phyloP scores from a whole-genome alignment of 2,797 vertebrate species.

The Amazonetta brasiliensis region DNA sequence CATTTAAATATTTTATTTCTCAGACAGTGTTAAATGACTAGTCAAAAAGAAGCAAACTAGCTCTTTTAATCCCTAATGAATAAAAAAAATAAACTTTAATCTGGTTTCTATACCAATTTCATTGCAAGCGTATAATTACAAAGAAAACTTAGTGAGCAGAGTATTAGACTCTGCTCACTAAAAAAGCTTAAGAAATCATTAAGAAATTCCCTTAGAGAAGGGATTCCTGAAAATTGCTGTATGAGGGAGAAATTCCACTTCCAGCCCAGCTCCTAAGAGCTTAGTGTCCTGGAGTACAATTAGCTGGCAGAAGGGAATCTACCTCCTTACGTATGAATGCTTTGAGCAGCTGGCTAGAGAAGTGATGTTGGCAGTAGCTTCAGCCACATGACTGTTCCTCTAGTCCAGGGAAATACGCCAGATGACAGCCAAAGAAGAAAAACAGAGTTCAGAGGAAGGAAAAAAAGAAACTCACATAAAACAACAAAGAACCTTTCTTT shows the following conservation, averaged over 20 bases:
- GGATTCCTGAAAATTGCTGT: constrained; percentile 17
- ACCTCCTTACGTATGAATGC: background rate
- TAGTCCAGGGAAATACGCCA: constrained; percentile 40
- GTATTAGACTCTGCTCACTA: background rate
- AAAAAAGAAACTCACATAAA: constrained; percentile 21
- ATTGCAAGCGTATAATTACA: background rate
- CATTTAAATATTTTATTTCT: background rate
- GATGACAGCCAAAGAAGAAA: constrained; percentile 40
- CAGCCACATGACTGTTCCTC: constrained; percentile 40
- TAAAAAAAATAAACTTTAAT: background rate
- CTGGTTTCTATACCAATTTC: background rate
- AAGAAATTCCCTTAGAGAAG: background rate
- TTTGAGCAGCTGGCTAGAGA: constrained; percentile 24
- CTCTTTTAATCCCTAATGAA: background rate
- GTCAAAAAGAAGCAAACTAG: background rate
- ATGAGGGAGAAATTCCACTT: background rate
- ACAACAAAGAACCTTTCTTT: background rate
- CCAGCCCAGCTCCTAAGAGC: background rate
- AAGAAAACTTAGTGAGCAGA: background rate
- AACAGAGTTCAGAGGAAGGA: constrained; percentile 10
- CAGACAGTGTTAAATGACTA: background rate
- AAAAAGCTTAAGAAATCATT: background rate
- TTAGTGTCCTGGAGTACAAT: background rate
- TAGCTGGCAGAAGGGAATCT: background rate
- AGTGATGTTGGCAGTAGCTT: constrained; percentile 32